Conservation (phyloP, 2,888 invertebrate genomes). For the Cephus spinipes region DNA sequence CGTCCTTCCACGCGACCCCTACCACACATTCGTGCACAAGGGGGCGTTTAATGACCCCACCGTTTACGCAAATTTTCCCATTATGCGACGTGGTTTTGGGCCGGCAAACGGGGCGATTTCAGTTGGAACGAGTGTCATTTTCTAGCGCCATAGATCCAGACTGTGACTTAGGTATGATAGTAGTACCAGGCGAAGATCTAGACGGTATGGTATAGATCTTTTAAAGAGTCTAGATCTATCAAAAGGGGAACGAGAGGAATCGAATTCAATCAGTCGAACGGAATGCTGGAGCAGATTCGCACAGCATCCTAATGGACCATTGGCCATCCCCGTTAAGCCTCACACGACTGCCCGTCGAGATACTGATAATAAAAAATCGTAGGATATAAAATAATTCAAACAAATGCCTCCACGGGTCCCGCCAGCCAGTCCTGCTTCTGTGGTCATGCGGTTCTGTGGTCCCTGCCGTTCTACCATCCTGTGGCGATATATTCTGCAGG, state of each 20-base stretch:
- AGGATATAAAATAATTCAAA: constrained; percentile 66
- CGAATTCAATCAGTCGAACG: too few relatives aligned
- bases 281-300: too few relatives aligned
- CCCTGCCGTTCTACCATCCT: constrained; percentile 31
- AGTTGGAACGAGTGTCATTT: constrained; percentile 43
- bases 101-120: constrained; percentile 50
- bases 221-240: too few relatives aligned
- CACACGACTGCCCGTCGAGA: constrained; percentile 1
- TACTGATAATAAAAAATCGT: constrained; percentile 64
- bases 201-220: too few relatives aligned
- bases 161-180: too few relatives aligned
- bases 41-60: constrained; percentile 63
- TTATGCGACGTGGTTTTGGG: constrained; percentile 63
- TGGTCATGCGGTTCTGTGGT: constrained; percentile 11
- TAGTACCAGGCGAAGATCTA: too few relatives aligned
- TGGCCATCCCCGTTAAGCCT: too few relatives aligned
- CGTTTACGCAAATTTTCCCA: constrained; percentile 68
- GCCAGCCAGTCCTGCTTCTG: constrained; percentile 28
- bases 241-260: too few relatives aligned
- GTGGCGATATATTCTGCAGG: constrained; percentile 55
- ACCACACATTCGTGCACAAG: constrained; percentile 40
- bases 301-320: too few relatives aligned
- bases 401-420: constrained; percentile 52
- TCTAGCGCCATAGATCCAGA: constrained; percentile 12
- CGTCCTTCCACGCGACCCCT: constrained; percentile 34